These are phyloP conservation scores for Aricia artaxerxes DNA, from an alignment of 2,888 invertebrate genomes.

Conservation along the genomic window DNA sequence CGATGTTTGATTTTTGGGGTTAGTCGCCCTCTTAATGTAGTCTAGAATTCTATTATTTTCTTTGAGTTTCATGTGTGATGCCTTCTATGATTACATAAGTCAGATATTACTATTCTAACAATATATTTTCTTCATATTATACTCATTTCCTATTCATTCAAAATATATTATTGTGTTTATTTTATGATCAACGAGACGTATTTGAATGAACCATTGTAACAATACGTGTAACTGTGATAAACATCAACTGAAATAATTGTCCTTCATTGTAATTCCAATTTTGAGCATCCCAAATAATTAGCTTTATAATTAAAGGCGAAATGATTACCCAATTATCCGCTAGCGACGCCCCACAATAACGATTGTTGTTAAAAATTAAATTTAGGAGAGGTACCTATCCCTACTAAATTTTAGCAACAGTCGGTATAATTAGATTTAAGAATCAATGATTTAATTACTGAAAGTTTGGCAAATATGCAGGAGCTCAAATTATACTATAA, in stretches of 20 bases:
- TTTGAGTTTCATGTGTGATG: no score
- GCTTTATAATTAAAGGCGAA: neutral
- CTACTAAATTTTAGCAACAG: no score
- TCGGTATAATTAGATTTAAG: no score
- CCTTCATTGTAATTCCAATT: conserved; percentile 1
- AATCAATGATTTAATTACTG: no score
- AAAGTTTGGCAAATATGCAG: no score
- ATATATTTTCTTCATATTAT: neutral
- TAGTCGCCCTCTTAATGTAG: no score
- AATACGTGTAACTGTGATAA: neutral
- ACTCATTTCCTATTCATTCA: neutral
- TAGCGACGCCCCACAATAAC: neutral
- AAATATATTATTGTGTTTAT: neutral
- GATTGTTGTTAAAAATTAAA: neutral
- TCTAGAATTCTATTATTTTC: no score
- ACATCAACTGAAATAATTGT: neutral
- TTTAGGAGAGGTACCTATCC: neutral
- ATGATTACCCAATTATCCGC: neutral
- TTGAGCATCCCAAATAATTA: conserved; percentile 3
- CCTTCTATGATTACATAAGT: no score
- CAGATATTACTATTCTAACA: neutral
- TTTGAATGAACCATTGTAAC: neutral
- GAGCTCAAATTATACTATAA: no score
- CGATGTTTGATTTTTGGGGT: no score
- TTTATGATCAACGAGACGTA: neutral